Conservation (phyloP, 2,113 vertebrate genomes). For the Cinclus cinclus region DNA sequence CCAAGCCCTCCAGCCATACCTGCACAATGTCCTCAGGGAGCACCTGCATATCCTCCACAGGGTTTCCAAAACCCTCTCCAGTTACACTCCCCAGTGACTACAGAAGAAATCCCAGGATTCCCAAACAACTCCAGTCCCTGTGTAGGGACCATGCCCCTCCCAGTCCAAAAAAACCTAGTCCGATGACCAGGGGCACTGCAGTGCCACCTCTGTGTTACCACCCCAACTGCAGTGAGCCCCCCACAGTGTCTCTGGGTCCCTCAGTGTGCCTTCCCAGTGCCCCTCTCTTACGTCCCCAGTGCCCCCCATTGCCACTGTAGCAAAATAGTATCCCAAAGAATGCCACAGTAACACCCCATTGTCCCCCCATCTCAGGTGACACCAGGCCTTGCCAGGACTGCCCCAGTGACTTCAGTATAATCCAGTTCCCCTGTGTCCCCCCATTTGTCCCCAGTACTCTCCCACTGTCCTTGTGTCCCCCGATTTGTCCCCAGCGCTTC, state of each 20-base stretch:
- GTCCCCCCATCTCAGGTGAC: background rate
- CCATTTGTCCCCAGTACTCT: background rate
- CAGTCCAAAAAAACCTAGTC: fast-evolving
- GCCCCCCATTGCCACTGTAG: fast-evolving
- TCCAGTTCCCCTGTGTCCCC: background rate
- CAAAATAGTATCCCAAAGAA: background rate
- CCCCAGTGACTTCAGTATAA: background rate
- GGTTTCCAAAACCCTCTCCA: background rate
- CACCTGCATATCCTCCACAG: fast-evolving
- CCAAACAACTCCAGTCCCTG: background rate
- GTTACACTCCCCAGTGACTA: background rate
- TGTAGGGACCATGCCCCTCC: too few species aligned
- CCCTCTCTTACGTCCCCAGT: fast-evolving
- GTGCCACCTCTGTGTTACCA: background rate
- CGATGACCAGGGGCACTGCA: background rate
- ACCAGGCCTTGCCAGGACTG: too few species aligned
- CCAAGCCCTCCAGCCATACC: background rate
- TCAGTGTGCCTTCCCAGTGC: too few species aligned
- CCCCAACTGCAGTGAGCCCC: fast-evolving
- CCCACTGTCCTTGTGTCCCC: background rate
- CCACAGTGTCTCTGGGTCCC: background rate
- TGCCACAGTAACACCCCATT: background rate
- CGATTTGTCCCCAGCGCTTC: background rate
- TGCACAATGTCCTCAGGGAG: background rate
- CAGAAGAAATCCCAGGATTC: background rate